A percentile compares a stretch with the other conserved stretches of the same genome.
These are phyloP conservation scores for Etheostoma cragini DNA, from an alignment of 2,113 vertebrate genomes.

Conservation along the genomic window DNA sequence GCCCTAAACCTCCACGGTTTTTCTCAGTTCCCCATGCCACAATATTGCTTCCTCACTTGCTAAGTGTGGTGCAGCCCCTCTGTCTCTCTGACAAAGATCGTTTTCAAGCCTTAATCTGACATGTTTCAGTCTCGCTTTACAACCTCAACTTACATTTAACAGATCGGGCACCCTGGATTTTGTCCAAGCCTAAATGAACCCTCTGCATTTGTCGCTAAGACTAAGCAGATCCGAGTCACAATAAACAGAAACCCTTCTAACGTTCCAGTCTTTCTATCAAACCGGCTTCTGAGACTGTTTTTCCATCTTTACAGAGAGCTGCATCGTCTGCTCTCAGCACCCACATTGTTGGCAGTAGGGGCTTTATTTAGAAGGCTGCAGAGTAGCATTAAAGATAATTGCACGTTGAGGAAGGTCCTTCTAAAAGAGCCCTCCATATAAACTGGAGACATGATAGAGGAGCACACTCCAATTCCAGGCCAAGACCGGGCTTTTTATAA, in stretches of 20 bases:
- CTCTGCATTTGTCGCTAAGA: conserved; percentile 53
- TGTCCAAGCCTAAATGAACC: conserved; percentile 44
- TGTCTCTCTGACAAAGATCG: neutral
- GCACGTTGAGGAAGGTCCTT: conserved; percentile 82
- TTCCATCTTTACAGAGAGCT: conserved; percentile 73
- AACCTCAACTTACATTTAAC: conserved; percentile 37
- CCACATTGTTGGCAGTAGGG: conserved; percentile 79
- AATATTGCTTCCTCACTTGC: conserved; percentile 21
- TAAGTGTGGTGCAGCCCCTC: neutral
- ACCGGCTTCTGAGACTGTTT: conserved; percentile 68
- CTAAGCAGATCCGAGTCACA: conserved; percentile 52
- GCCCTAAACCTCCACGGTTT: conserved; percentile 43
- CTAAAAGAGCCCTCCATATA: conserved; percentile 80
- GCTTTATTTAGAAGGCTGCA: conserved; percentile 86
- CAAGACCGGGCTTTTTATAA: conserved; percentile 73
- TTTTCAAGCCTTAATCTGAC: conserved; percentile 20
- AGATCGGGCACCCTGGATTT: conserved; percentile 38
- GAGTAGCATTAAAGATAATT: conserved; percentile 89
- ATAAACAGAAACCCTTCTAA: conserved; percentile 62
- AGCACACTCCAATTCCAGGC: conserved; percentile 58
- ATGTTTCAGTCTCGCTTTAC: conserved; percentile 28
- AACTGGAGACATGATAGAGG: conserved; percentile 71
- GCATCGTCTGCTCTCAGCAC: conserved; percentile 73
- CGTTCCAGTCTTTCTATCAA: conserved; percentile 62
- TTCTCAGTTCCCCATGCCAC: conserved; percentile 26